phyloP scores from a whole-genome alignment of 2,113 vertebrate genomes.

The Arenaria interpres region DNA sequence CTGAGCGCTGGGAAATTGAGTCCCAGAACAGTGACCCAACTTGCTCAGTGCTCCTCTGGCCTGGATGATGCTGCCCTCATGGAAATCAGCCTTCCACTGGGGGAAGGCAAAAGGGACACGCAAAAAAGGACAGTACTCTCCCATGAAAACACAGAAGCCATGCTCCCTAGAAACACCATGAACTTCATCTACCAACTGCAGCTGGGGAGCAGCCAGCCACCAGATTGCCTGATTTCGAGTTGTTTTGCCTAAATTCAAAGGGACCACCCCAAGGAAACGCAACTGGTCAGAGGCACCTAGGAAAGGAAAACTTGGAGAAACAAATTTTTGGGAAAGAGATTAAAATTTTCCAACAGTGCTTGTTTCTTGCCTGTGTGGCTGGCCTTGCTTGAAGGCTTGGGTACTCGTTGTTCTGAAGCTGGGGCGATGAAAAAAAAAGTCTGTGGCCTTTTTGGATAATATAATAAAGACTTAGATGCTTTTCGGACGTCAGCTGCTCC shows the following conservation, averaged over 20 bases:
- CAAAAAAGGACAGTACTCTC: not conserved
- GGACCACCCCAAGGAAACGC: not conserved
- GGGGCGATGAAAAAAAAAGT: not conserved
- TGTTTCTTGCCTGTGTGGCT: not conserved
- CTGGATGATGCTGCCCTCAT: not conserved
- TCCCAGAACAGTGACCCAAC: not conserved
- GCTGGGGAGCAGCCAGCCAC: not conserved
- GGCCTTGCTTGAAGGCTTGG: not conserved
- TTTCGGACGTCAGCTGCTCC: conserved; percentile 42
- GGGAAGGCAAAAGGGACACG: too few species aligned
- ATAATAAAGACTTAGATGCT: conserved; percentile 44
- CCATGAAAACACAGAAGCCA: not conserved
- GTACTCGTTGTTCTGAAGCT: not conserved
- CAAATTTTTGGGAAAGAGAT: not conserved
- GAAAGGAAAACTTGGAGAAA: not conserved
- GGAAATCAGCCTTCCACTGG: not conserved
- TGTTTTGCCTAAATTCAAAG: not conserved
- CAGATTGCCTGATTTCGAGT: not conserved
- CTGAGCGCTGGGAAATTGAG: not conserved
- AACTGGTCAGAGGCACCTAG: not conserved
- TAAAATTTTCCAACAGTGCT: not conserved
- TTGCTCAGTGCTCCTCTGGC: not conserved
- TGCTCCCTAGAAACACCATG: not conserved
- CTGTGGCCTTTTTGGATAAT: conserved; percentile 37
- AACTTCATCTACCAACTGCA: not conserved